These are phyloP conservation scores for Mustela lutreola DNA, from an alignment of 2,113 vertebrate species.

Conservation along the genomic window DNA sequence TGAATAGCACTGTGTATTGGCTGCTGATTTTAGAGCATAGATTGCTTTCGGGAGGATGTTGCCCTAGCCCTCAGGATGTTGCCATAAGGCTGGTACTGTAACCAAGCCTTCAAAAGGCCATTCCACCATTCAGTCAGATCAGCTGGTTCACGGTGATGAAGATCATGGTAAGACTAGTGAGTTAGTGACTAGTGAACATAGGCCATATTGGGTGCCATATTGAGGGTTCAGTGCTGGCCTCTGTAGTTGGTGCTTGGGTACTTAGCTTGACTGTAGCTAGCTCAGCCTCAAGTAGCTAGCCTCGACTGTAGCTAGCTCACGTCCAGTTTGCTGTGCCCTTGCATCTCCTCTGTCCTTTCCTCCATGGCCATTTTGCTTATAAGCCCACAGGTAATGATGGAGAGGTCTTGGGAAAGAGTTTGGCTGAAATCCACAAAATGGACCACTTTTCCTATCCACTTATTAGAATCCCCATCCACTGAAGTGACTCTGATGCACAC, in stretches of 20 bases:
- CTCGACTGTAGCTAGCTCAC: background rate
- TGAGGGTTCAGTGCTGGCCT: background rate
- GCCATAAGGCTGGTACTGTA: background rate
- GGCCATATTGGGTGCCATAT: background rate
- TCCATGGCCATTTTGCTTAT: background rate
- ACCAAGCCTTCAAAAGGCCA: background rate
- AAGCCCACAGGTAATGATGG: background rate
- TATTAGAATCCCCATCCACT: background rate
- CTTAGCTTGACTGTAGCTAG: background rate
- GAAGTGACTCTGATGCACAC: background rate
- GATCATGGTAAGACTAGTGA: background rate
- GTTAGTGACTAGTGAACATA: background rate
- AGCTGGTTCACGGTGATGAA: background rate
- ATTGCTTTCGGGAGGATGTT: background rate
- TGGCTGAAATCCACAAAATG: background rate
- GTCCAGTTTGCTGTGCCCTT: no score
- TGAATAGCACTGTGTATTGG: rapidly evolving
- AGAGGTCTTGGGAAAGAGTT: background rate
- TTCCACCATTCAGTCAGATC: background rate
- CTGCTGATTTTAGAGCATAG: background rate
- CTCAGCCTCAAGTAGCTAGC: background rate
- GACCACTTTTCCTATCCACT: background rate
- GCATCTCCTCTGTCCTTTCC: background rate
- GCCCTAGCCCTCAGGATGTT: no score
- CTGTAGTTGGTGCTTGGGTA: background rate